Evolutionary conservation across 2,797 vertebrate genomes (phyloP), one percentile per base, ranked within the genome.

Genomic region (Octomys mimax): DNA sequence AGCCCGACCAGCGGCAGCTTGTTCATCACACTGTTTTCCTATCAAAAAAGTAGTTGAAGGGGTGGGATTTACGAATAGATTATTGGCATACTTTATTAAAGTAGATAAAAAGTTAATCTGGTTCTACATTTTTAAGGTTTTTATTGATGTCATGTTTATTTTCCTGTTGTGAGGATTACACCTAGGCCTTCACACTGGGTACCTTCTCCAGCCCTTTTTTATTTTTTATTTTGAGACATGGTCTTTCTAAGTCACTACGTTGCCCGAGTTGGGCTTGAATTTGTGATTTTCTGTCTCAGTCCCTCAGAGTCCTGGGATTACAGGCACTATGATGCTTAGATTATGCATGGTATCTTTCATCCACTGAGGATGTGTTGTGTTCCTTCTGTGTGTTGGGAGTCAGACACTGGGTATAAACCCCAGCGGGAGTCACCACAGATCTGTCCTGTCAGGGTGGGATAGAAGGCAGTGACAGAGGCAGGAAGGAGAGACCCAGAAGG

Each of bases 71-170:
- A 59, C 33, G 46, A 46, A 46, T 49, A 26, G 31, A 78, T 81
- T 89, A 9, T 84, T 89, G 49, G 8, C 49, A 39, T 71, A 68
- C 19, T 77, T 16, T 85, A 33, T 54, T 64, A 89, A 86, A 68
- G 33, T 49, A 52, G 62, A 93, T 66, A 80, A 93, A 59, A 93
- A 68, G 42, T 78, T 68, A 89, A 86, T 64, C 4, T 42, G 36
- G 66, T 61, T 90, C 52, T 90, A 26, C 26, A 28, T 93, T 71
- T 46, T 80, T 61, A 39, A 57, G 16, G 26, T 87, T 90, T 94
- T 91, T 89, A 61, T 79, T 93, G 75, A 46, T 84, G 49, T 78
- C 59, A 57, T 87, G 89, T 16, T 88, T 59, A 68, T 46, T 28
- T 46, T 22, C 71, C 22, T 28, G 13, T 75, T 42, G 22, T 42